Evolutionary conservation across 2,797 vertebrate genomes (phyloP), one percentile per base, ranked within the genome.

Genomic region (Hypotaenidia philippensis): DNA sequence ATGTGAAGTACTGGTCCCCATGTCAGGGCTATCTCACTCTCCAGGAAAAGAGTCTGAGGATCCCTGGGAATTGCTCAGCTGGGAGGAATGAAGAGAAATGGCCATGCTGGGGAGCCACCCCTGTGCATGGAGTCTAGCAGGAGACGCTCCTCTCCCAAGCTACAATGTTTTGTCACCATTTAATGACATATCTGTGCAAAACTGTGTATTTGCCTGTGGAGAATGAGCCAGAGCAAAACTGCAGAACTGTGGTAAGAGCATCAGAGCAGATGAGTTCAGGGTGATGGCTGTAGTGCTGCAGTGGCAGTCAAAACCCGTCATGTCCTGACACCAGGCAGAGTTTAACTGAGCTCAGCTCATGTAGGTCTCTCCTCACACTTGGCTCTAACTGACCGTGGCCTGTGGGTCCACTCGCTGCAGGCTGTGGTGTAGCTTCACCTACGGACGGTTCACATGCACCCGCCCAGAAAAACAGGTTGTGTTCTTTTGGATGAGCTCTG

Each of bases 11-110:
- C 15, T 12, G 13, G 26, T 1, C 18, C 31, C 23, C 47, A 52
- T 11, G 29, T 1, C 31, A 47, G 32, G 32, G 31, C 32, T 75
- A 53, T 32, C 44, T 47, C 17, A 1, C 5, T 31, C 15, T 44
- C 18, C 22, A 5, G 57, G 36, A 69, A 17, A 68, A 60, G 66
- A 52, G 61, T 19, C 12, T 45, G 83, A 60, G 63, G n/a, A 60
- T 12, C 59, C 17, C 14, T 0, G 0, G 44, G 34, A 66, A 27
- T 2, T 56, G 29, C 72, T 44, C 57, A 59, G 45, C 27, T 0
- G 1, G 55, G 72, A 75, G 32, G 23, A 32, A 7, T 2, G 3
- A 59, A 27, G 32, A 70, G 40, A 47, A 12, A 50, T 13, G 70
- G 34, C 66, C 12, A 3, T 0, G 1, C 22, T 6, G 19, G 15